Evolutionary conservation across 2,888 invertebrate species (phyloP), one percentile per base, ranked within the genome.

Genomic region (Calameuta filiformis): DNA sequence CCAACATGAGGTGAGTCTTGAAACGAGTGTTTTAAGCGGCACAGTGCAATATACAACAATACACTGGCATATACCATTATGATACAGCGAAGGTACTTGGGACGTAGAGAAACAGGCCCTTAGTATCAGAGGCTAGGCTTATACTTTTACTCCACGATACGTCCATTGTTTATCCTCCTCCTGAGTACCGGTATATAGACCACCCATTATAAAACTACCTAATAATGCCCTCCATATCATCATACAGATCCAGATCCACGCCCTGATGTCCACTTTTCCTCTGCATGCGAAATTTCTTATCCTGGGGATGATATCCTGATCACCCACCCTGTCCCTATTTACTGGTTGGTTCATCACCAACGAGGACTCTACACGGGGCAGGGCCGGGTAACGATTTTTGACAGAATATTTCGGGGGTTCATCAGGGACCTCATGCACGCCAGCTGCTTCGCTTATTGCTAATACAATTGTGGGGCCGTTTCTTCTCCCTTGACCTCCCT

Each of bases 1-100:
- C 89, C 86, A 90, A 89, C 89, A 91, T 91, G 91, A 91, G 82
- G 91, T 91, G 85, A 91, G 91, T 91, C 86, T 76, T 23, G 23
- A 56, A 56, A 56, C 56, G 56, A 56, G 56, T 56, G 56, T 56
- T 56, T 40, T 23, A 56, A 56, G 56, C 56, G 56, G 56, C 56
- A 56, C 56, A 23, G 56, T 56, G 15, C 56, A 56, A 56, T 56
- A 56, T 56, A 56, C 56, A 56, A 56, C 23, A 56, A 23, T 56
- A 56, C 23, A 23, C 6, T 23, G 23, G 56, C 56, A 15, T 56
- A 56, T 56, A 6, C 56, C 56, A 56, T 56, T 56, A 56, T 23
- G 56, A 56, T 56, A 56, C 1, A 56, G 23, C 9, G 56, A 56
- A 56, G 56, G 23, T 56, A 56, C 56, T 56, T 56, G 56, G 23